A percentile compares a stretch with the other conserved stretches of the same genome.
Conservation (phyloP, 2,888 invertebrate species). For the Pseudococcus viburni region DNA sequence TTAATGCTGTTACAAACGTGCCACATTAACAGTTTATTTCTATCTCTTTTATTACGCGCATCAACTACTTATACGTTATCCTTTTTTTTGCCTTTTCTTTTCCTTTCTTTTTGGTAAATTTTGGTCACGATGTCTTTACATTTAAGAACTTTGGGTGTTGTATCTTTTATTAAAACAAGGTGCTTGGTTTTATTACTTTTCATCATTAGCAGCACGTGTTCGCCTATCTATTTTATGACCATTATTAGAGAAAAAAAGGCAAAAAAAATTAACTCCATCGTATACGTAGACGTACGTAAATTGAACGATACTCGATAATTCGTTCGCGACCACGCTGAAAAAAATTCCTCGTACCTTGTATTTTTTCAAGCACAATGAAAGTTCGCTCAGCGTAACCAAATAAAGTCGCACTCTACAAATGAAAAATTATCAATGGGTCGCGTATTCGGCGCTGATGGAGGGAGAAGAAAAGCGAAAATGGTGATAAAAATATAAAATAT, state of each 20-base stretch:
- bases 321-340: background rate
- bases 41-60: conserved; percentile 53
- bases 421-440: conserved; percentile 49
- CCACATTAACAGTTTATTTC: conserved; percentile 64
- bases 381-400: conserved; percentile 43
- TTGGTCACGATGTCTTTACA: background rate
- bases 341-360: background rate
- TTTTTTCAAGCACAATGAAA: conserved; percentile 15
- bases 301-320: conserved; percentile 1
- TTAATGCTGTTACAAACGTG: conserved; percentile 62
- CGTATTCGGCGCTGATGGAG: conserved; percentile 1
- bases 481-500: conserved; percentile 64
- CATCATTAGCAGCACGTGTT: background rate
- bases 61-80: conserved; percentile 47
- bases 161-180: background rate
- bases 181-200: background rate
- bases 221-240: background rate
- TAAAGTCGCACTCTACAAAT: conserved; percentile 46
- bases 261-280: background rate
- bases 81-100: background rate
- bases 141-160: background rate
- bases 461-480: conserved; percentile 39
- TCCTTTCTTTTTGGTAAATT: background rate
- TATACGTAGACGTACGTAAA: background rate
- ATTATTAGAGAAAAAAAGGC: background rate